Base-by-base conservation (phyloP, 2,113 vertebrate species). In the Thalassoma bifasciatum region DNA sequence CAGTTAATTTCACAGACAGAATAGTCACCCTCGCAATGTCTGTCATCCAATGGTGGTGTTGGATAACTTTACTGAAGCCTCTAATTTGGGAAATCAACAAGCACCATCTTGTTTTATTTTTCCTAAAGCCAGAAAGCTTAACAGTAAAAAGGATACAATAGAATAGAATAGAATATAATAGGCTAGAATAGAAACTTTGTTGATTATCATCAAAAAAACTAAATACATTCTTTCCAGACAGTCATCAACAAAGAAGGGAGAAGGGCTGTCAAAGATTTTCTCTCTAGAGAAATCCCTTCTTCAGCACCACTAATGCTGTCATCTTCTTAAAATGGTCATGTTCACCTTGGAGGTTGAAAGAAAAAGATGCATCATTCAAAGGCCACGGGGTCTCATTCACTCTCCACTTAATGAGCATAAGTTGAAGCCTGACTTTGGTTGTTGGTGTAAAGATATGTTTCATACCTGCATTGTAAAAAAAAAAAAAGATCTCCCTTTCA, bases 361-460 rank as follows among this genome's bases (percentile, higher is more conserved):
- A n/a, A 6, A 47, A 49, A 68, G 65, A 84, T 79, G 56, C 57
- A 82, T 82, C 52, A 76, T 75, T 70, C 58, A n/a, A 72, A 66
- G 50, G 57, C 75, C 66, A 53, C 8, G 51, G 36, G 40, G n/a
- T 66, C 60, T 74, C 62, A 47, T 68, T 84, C 46, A 59, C 62
- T 52, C 59, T 47, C 30, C 22, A 42, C 70, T 86, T 58, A 63
- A 3, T 24, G 26, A 61, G 30, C 22, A 65, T 22, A 72, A 78
- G 67, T 71, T 65, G 34, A 1, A 9, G 44, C 4, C 30, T 14
- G 54, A 65, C 24, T 56, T 21, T n/a, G 44, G 34, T 75, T 56
- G 61, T 67, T 61, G 50, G 22, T 58, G 50, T 58, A n/a, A 64
- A 42, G 54, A 34, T 77, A 58, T 46, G 8, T 60, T 77, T 69